These are phyloP conservation scores for Apogon hyalosoma DNA, from an alignment of 2,797 vertebrate genomes.

Conservation along the genomic window DNA sequence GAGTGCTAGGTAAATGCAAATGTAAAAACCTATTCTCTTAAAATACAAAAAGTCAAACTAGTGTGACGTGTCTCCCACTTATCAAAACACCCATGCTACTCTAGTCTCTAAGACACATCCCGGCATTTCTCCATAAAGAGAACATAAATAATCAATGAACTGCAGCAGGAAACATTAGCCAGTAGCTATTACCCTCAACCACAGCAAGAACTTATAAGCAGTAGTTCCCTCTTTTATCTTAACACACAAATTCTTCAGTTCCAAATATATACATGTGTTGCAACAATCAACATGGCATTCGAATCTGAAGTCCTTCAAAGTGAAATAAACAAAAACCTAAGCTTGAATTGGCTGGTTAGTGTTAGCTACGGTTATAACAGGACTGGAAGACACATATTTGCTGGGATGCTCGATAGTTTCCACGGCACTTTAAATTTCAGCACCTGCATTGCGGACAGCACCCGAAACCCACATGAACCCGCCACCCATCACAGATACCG, in stretches of 20 bases:
- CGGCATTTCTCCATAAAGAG: conserved; percentile 64
- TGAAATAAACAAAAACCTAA: no score
- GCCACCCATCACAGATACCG: conserved; percentile 7
- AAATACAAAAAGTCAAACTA: conserved; percentile 2
- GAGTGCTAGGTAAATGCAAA: not conserved
- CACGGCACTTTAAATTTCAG: conserved; percentile 71
- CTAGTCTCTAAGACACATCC: conserved; percentile 41
- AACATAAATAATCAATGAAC: conserved; percentile 85
- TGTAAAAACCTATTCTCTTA: not conserved
- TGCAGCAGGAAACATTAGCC: conserved; percentile 77
- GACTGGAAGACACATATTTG: conserved; percentile 4
- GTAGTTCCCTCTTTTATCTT: not conserved
- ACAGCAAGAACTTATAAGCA: conserved; percentile 26
- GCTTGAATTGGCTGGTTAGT: no score
- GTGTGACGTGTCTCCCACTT: not conserved
- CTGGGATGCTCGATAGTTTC: conserved; percentile 30
- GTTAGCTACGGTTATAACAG: not conserved
- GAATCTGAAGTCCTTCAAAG: no score
- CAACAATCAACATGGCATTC: not conserved
- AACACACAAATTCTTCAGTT: not conserved
- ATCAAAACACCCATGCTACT: conserved; percentile 1
- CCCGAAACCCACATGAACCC: conserved; percentile 39
- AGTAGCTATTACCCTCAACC: conserved; percentile 41
- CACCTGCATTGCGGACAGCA: conserved; percentile 89
- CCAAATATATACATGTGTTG: no score